Conservation (phyloP, 2,113 vertebrate species). For the Chionodraco myersi region DNA sequence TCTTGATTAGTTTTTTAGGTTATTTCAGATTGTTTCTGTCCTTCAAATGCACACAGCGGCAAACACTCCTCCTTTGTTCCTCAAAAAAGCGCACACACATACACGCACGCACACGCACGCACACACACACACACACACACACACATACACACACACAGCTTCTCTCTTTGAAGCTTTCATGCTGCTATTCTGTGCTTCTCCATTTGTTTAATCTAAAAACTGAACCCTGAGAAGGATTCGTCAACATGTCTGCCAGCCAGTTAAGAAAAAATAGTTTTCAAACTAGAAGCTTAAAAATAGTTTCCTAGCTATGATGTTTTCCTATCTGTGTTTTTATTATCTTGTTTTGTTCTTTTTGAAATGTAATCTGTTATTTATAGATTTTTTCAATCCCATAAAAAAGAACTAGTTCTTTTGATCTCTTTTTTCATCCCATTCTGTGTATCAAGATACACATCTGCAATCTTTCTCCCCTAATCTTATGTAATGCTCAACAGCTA, state of each 20-base stretch:
- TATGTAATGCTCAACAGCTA: neutral
- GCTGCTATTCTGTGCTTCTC: neutral
- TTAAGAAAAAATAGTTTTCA: slow-evolving; percentile 5
- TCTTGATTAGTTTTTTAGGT: neutral
- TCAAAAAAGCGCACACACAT: neutral
- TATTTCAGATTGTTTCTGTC: neutral
- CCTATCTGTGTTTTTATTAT: neutral
- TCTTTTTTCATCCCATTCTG: neutral
- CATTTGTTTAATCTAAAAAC: slow-evolving; percentile 3
- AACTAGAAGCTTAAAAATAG: slow-evolving; percentile 14
- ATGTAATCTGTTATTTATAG: neutral
- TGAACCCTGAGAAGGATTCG: neutral
- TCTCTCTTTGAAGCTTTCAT: slow-evolving; percentile 8
- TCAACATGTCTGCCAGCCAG: neutral
- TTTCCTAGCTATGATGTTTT: neutral
- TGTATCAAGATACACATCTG: neutral
- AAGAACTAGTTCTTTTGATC: neutral
- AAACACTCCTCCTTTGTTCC: neutral
- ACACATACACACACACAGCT: neutral
- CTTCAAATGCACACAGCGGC: neutral
- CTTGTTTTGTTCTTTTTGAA: neutral
- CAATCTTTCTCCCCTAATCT: neutral
- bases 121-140: too few species aligned
- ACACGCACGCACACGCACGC: too few species aligned
- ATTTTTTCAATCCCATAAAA: neutral